Percentiles rank a stretch among this genome's conserved stretches.
phyloP scores from a whole-genome alignment of 2,113 vertebrate genomes.

The Suncus etruscus region DNA sequence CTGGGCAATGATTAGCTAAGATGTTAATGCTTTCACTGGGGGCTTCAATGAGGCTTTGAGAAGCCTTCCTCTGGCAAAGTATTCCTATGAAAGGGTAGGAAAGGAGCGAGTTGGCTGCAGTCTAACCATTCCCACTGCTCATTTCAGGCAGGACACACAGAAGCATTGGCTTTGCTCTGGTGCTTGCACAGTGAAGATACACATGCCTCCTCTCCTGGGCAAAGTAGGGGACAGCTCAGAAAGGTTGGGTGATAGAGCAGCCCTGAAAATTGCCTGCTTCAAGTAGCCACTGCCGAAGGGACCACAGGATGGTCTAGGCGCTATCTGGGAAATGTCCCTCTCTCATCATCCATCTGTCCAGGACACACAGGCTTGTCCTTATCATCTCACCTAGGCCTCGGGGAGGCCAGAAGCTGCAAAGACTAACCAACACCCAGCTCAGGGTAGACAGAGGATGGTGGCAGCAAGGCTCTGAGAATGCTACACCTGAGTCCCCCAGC shows the following conservation, averaged over 20 bases:
- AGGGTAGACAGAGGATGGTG: background rate
- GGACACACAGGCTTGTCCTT: conserved; percentile 38
- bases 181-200: too few relatives aligned
- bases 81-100: conserved; percentile 15
- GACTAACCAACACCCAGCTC: background rate
- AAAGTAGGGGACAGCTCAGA: too few relatives aligned
- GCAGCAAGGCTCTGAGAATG: background rate
- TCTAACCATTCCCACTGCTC: conserved; percentile 2
- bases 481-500: background rate
- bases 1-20: conserved; percentile 58
- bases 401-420: background rate
- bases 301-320: conserved; percentile 20
- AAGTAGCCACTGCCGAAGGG: background rate
- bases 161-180: too few relatives aligned
- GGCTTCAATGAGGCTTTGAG: background rate
- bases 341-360: conserved; percentile 64
- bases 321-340: conserved; percentile 48
- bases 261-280: too few relatives aligned
- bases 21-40: conserved; percentile 28
- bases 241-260: too few relatives aligned
- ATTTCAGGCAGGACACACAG: background rate
- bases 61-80: background rate
- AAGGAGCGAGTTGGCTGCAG: conserved; percentile 1
- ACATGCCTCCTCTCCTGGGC: background rate
- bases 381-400: conserved; percentile 14